Base-by-base conservation (phyloP, 2,888 invertebrate genomes). In the Luffia ferchaultella region DNA sequence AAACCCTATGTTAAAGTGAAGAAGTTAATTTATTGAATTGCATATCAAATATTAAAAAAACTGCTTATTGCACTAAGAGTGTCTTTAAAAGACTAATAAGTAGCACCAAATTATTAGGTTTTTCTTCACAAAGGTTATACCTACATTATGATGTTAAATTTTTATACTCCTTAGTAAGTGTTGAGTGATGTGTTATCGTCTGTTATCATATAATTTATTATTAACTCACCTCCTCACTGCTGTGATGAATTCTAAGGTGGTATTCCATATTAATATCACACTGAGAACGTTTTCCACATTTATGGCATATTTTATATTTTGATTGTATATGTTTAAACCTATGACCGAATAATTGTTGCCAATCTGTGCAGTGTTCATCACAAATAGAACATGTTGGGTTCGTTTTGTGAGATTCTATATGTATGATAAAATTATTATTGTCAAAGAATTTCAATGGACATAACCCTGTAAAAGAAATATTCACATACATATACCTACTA, bases 181-280 rank as follows among this genome's bases (percentile, higher is more conserved):
- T n/a, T n/a, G n/a, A n/a, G n/a, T n/a, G n/a, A n/a, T n/a, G n/a
- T n/a, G n/a, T n/a, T n/a, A n/a, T n/a, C n/a, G n/a, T n/a, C n/a
- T n/a, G n/a, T n/a, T n/a, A n/a, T n/a, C n/a, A n/a, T n/a, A n/a
- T n/a, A n/a, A n/a, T n/a, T n/a, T n/a, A 44, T 12, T 20, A 15
- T 18, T 41, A 30, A 61, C 64, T 54, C 62, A 69, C 74, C 60
- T 67, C 65, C 48, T 58, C 63, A 44, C 62, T 57, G 53, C 62
- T 62, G 54, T 76, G 75, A 2, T 52, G 16, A 47, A 55, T 64
- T 47, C 65, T 62, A 50, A 70, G 75, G 55, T 77, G 77, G 50
- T 58, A 59, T 54, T 77, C 73, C 53, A 76, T 54, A 41, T 61
- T 55, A 0, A 53, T 1, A 2, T 56, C 49, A 12, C 61, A 51